A percentile compares a stretch with the other conserved stretches of the same genome.
Evolutionary conservation across 1,140 invertebrate species (phyloP).

Genomic region (Lycorma delicatula): DNA sequence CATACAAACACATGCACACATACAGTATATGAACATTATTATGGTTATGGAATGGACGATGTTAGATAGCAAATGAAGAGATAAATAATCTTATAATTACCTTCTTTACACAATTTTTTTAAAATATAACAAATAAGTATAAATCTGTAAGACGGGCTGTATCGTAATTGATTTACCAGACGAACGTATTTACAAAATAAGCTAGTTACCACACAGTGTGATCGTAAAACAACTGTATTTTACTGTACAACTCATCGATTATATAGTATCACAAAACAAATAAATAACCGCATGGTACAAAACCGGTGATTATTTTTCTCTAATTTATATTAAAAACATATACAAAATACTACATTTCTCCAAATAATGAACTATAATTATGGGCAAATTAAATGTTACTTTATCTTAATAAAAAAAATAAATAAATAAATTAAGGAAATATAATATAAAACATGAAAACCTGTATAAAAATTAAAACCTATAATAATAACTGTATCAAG

Average conservation of each 20-base stretch:
- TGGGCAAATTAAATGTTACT: too few relatives aligned
- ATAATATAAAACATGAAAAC: too few relatives aligned
- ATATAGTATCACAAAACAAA: background rate
- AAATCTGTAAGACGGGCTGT: too few relatives aligned
- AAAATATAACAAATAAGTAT: background rate
- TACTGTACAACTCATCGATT: background rate
- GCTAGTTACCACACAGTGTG: background rate
- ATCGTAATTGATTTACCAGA: too few relatives aligned
- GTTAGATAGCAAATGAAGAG: background rate
- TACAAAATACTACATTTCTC: too few relatives aligned
- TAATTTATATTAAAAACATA: too few relatives aligned
- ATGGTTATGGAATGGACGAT: constrained; percentile 1
- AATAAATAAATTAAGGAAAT: too few relatives aligned
- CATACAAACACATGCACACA: background rate
- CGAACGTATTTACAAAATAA: background rate
- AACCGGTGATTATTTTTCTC: background rate
- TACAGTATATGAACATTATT: background rate
- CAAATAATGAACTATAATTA: too few relatives aligned
- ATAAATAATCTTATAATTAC: background rate
- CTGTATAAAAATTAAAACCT: too few relatives aligned
- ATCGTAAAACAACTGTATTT: background rate
- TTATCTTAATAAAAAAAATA: too few relatives aligned
- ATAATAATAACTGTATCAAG: too few relatives aligned
- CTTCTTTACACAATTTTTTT: background rate
- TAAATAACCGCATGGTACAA: background rate